Conservation (phyloP, 2,113 vertebrate species). For the Pomatorhinus ruficollis region DNA sequence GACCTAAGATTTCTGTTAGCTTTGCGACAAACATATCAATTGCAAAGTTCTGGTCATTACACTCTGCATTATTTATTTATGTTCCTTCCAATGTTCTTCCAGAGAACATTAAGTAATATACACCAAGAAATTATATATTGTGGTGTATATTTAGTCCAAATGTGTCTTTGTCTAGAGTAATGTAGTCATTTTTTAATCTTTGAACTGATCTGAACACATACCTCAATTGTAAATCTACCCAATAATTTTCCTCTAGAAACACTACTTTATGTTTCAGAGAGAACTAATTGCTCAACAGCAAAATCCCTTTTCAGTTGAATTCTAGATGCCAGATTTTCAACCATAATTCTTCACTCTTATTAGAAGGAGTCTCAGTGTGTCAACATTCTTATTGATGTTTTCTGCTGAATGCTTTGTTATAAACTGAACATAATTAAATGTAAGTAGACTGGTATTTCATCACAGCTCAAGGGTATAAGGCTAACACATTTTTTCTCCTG, state of each 20-base stretch:
- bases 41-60: neutral
- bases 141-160: slow-evolving; percentile 9
- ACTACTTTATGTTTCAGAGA: neutral
- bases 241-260: slow-evolving; percentile 9
- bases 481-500: slow-evolving; percentile 41
- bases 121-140: neutral
- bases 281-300: slow-evolving; percentile 23
- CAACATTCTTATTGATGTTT: slow-evolving; percentile 52
- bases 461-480: slow-evolving; percentile 52
- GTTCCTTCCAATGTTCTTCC: too few relatives aligned
- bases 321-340: slow-evolving; percentile 20
- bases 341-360: slow-evolving; percentile 44
- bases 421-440: slow-evolving; percentile 62
- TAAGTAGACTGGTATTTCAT: slow-evolving; percentile 55
- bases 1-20: slow-evolving; percentile 9
- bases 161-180: neutral
- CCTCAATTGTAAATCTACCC: neutral
- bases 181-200: slow-evolving; percentile 13
- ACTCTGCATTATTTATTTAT: neutral
- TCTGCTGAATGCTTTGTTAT: slow-evolving; percentile 50
- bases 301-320: slow-evolving; percentile 14
- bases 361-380: slow-evolving; percentile 38
- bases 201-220: slow-evolving; percentile 15
- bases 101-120: slow-evolving; percentile 8
- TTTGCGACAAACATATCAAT: neutral